Evolutionary conservation across 2,888 invertebrate species (phyloP).

Genomic region (Seira musarum): DNA sequence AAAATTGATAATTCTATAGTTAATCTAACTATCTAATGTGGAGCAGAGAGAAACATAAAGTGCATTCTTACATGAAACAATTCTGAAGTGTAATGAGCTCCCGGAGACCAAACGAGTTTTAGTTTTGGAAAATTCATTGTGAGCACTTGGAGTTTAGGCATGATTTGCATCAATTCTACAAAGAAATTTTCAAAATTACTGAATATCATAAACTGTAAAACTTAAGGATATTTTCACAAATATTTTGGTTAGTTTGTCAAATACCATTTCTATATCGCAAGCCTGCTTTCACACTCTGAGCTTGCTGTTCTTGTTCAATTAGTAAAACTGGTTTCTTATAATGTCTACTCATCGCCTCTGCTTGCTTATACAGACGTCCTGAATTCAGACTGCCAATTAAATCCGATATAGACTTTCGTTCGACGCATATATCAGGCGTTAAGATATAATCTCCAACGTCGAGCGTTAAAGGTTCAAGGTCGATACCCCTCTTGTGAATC

Average conservation of each 20-base stretch:
- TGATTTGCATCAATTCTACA: constrained; percentile 75
- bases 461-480: constrained; percentile 91
- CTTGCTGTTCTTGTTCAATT: constrained; percentile 97
- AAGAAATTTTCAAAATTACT: too few relatives aligned
- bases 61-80: constrained; percentile 86
- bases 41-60: constrained; percentile 29
- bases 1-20: constrained; percentile 20
- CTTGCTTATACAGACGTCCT: constrained; percentile 94
- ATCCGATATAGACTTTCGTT: constrained; percentile 96
- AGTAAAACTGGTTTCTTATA: constrained; percentile 91
- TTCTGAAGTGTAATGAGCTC: constrained; percentile 96
- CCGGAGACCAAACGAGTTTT: constrained; percentile 96
- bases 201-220: constrained; percentile 73
- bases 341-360: constrained; percentile 92
- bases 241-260: neutral
- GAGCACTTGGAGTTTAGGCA: constrained; percentile 90
- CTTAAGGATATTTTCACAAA: neutral
- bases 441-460: constrained; percentile 94
- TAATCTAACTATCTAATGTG: constrained; percentile 25
- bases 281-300: constrained; percentile 89
- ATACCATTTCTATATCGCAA: constrained; percentile 63
- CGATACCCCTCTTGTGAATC: constrained; percentile 92
- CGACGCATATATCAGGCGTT: constrained; percentile 96
- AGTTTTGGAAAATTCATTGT: constrained; percentile 95
- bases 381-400: constrained; percentile 95